Base-by-base conservation (phyloP, 1,140 invertebrate genomes). In the Ostrea denselamellosa region DNA sequence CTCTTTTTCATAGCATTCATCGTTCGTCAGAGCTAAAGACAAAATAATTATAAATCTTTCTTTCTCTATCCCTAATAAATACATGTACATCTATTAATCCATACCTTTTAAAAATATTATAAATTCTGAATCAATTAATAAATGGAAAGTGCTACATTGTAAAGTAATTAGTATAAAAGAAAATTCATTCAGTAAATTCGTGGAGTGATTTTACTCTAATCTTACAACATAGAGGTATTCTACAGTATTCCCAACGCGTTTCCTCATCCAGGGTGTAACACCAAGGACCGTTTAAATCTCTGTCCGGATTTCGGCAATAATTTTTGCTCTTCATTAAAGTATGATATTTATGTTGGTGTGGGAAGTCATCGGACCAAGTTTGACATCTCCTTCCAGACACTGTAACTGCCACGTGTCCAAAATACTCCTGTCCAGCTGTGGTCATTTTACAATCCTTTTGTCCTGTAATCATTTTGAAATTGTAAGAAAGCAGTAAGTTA, bases 1-100 rank as follows among this genome's bases (percentile, higher is more conserved):
- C 3, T 28, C 56, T 17, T 85, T 58, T 62, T 85, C 54, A 51
- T 62, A 85, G 22, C 83, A 85, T 8, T 52, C 53, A 62, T 56
- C 53, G 19, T 62, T 34, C 58, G 83, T 28, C 12, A 62, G n/a
- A 10, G 51, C 83, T 85, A 14, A 17, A 56, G n/a, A 85, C 5
- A 51, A 22, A 44, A 83, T 44, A 44, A 51, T 9, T n/a, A n/a
- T 3, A 56, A 12, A 9, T 56, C 2, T 56, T 56, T 56, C 54
- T 56, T 17, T 2, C 8, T 56, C 8, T 56, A 2, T 56, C 54
- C 14, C 8, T 56, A 44, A 44, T 44, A 44, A 44, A 44, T 44
- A 44, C 34, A 44, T 44, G 34, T 44, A 44, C n/a, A n/a, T 44
- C 5, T 44, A 44, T 2, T 44, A 44, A 1, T 44, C 34, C 34